Conservation (phyloP, 1,140 invertebrate genomes). For the Stenopsyche tienmushanensis region DNA sequence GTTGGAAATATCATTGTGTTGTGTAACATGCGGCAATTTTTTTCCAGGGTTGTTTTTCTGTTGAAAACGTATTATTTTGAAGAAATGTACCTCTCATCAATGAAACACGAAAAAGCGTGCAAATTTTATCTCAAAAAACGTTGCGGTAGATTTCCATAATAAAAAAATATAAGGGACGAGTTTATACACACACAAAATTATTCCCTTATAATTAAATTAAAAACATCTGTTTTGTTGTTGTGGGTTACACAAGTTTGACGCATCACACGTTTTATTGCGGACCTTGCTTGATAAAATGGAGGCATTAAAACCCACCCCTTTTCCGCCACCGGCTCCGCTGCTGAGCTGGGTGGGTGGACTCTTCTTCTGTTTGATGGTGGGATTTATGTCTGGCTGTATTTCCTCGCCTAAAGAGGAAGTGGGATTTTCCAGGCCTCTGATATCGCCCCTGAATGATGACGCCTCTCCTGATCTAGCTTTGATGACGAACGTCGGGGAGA, state of each 20-base stretch:
- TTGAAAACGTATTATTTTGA: no score
- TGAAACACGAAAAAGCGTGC: no score
- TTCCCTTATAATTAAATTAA: slow-evolving; percentile 24
- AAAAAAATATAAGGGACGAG: no score
- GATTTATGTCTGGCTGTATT: slow-evolving; percentile 31
- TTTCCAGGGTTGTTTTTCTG: no score
- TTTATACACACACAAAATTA: no score
- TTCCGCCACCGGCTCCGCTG: background rate
- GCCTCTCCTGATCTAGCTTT: slow-evolving; percentile 27
- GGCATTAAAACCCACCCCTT: slow-evolving; percentile 19
- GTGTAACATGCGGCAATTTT: no score
- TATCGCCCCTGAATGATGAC: slow-evolving; percentile 28
- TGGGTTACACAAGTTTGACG: slow-evolving; percentile 20
- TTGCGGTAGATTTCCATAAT: no score
- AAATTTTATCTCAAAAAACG: no score
- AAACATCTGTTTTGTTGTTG: slow-evolving; percentile 10
- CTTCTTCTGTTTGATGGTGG: slow-evolving; percentile 29
- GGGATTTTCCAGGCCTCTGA: slow-evolving; percentile 9
- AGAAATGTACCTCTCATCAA: no score
- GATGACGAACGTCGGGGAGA: slow-evolving; percentile 21
- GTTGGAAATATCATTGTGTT: no score
- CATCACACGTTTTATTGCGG: slow-evolving; percentile 26
- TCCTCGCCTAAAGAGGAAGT: background rate
- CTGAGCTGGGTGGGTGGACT: background rate
- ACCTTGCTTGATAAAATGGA: slow-evolving; percentile 24